phyloP scores from a whole-genome alignment of 1,140 invertebrate genomes.

The Danaus plexippus region DNA sequence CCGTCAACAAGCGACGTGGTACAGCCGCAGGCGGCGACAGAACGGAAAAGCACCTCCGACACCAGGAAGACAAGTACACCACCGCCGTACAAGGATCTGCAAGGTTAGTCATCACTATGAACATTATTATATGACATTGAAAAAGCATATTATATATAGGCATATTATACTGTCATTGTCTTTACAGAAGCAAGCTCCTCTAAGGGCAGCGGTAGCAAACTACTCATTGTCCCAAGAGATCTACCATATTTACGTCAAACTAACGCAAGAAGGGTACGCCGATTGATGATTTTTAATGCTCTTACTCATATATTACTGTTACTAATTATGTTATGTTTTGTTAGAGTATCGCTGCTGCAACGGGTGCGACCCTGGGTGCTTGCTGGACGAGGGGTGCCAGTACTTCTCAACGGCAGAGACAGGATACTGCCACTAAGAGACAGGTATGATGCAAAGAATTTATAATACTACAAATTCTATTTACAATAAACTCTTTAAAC shows the following conservation, averaged over 20 bases:
- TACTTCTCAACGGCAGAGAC: constrained; percentile 61
- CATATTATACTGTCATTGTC: constrained; percentile 13
- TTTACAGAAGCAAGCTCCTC: constrained; percentile 61
- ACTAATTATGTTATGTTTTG: constrained; percentile 11
- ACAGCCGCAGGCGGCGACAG: constrained; percentile 26
- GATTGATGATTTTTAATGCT: constrained; percentile 1
- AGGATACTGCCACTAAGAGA: constrained; percentile 60
- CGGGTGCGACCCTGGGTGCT: constrained; percentile 68
- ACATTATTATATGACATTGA: constrained; percentile 2
- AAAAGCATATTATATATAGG: no score
- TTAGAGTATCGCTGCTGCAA: constrained; percentile 68
- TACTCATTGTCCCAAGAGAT: constrained; percentile 61
- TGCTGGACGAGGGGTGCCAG: constrained; percentile 64
- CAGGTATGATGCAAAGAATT: constrained; percentile 32
- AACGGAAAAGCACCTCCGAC: constrained; percentile 38
- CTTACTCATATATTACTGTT: constrained; percentile 2
- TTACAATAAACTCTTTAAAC: no score
- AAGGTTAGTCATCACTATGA: constrained; percentile 34
- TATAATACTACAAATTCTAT: no score
- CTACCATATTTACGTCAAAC: constrained; percentile 66
- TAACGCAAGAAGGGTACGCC: constrained; percentile 63
- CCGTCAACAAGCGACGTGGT: constrained; percentile 41
- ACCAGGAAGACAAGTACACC: constrained; percentile 39
- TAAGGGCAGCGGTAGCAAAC: constrained; percentile 52
- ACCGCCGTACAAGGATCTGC: constrained; percentile 50